Evolutionary conservation across 2,797 vertebrate species (phyloP), one percentile per base, ranked within the genome.

Genomic region (Chelonia mydas): DNA sequence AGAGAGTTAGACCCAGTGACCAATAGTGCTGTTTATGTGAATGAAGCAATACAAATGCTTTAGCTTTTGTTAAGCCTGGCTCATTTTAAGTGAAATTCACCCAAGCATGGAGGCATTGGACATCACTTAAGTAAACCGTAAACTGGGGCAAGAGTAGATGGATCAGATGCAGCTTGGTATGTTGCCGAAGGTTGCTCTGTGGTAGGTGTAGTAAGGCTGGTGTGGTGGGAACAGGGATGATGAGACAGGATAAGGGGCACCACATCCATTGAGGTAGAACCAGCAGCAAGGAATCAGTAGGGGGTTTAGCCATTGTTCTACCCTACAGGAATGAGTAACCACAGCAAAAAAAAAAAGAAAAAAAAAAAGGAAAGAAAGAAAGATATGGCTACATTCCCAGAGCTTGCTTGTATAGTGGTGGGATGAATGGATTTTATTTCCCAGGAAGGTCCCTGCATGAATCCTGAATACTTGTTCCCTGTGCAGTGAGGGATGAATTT

Each of bases 221-320:
- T 80, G 15, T 4, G 17, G 15, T 81, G 13, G 9, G 81, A 59
- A 76, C 23, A 76, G 89, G 25, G 53, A 49, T 3, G n/a, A 68
- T 28, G 55, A 78, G 0, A 7, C 25, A 13, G 41, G 27, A 13
- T 59, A 13, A 31, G 57, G 12, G 12, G 28, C 23, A 45, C 7
- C 6, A 61, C 25, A 7, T 1, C 3, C 7, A 13, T 2, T 23
- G 5, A 0, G 5, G 81, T 0, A 6, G 10, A 12, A 9, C 5
- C 47, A 80, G 84, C 37, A 88, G 68, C 2, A 47, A 47, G 53
- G 19, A 45, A 25, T 87, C 7, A 0, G 12, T n/a, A 6, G 1
- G 0, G 10, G 57, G 4, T 54, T 45, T 6, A 92, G 61, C 49
- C 17, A 0, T 6, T 15, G 8, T 2, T 0, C 45, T 21, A 1